These are phyloP conservation scores for Vannuccia rotundouncinata DNA, from an alignment of 2,888 invertebrate species.

Conservation along the genomic window DNA sequence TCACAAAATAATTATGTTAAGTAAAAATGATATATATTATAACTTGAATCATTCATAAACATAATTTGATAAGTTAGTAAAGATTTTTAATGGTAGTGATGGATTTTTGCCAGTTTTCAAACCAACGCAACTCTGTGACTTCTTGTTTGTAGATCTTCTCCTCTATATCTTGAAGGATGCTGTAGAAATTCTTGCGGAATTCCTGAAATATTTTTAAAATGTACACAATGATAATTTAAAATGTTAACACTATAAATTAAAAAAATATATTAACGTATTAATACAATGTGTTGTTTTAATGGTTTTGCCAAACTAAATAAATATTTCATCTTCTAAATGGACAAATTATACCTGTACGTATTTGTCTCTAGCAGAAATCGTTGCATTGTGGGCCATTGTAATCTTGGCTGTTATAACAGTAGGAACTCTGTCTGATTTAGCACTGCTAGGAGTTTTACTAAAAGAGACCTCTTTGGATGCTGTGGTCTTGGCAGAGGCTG, in stretches of 20 bases:
- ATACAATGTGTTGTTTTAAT: too few species aligned
- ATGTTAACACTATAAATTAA: too few species aligned
- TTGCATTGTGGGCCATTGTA: slow-evolving; percentile 49
- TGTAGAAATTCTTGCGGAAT: slow-evolving; percentile 47
- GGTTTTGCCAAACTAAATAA: too few species aligned
- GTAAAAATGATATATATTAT: too few species aligned
- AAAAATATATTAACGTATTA: too few species aligned
- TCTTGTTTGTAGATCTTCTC: slow-evolving; percentile 45
- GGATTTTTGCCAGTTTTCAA: slow-evolving; percentile 47
- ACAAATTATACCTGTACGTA: background rate
- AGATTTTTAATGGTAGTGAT: slow-evolving; percentile 13
- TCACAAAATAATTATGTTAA: too few species aligned
- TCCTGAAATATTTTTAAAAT: slow-evolving; percentile 46
- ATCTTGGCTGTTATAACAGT: slow-evolving; percentile 51
- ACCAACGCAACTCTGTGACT: slow-evolving; percentile 49
- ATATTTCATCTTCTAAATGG: too few species aligned
- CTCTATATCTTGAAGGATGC: slow-evolving; percentile 46
- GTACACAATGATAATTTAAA: too few species aligned
- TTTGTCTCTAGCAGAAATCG: slow-evolving; percentile 46
- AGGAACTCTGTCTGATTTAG: slow-evolving; percentile 38
- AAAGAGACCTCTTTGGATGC: background rate
- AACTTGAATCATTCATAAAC: too few species aligned
- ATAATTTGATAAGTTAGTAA: slow-evolving; percentile 5
- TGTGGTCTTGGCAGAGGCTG: slow-evolving; percentile 1
- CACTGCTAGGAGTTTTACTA: background rate